A percentile compares a stretch with the other conserved stretches of the same genome.
phyloP scores from a whole-genome alignment of 2,797 vertebrate genomes.

The Sphenodon punctatus region DNA sequence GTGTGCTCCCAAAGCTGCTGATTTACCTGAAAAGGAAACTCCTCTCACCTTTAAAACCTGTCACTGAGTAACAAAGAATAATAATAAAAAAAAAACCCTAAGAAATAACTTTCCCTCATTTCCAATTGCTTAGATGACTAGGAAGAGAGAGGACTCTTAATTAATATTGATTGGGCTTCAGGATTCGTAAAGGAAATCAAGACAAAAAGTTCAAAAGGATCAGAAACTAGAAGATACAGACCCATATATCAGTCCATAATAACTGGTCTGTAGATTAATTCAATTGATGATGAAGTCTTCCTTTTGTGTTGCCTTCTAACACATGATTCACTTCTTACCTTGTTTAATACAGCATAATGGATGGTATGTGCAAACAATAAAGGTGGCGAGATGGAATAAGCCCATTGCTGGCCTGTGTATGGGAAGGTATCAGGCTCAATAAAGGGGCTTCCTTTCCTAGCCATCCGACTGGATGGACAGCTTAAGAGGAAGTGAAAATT shows the following conservation, averaged over 20 bases:
- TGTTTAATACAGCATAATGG: not conserved
- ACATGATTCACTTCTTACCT: not conserved
- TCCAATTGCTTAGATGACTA: constrained; percentile 13
- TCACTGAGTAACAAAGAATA: constrained; percentile 6
- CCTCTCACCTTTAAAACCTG: constrained; percentile 15
- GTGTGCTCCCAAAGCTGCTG: constrained; percentile 29
- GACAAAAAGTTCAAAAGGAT: not conserved
- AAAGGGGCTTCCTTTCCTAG: no score
- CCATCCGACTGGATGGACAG: no score
- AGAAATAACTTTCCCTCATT: constrained; percentile 6
- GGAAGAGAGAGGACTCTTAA: not conserved
- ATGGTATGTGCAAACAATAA: not conserved
- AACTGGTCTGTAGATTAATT: not conserved
- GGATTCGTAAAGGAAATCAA: not conserved
- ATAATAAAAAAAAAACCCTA: not conserved
- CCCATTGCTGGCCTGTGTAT: no score
- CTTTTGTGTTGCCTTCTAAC: not conserved
- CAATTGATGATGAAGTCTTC: not conserved
- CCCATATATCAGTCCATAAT: not conserved
- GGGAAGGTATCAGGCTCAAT: no score
- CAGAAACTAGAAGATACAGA: constrained; percentile 13
- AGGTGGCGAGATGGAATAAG: not conserved
- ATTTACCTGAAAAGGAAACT: constrained; percentile 43
- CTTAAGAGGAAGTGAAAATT: no score
- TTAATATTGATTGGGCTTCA: not conserved